Evolutionary conservation across 2,888 invertebrate species (phyloP), one percentile per base, ranked within the genome.

Genomic region (Phaedon cochleariae): DNA sequence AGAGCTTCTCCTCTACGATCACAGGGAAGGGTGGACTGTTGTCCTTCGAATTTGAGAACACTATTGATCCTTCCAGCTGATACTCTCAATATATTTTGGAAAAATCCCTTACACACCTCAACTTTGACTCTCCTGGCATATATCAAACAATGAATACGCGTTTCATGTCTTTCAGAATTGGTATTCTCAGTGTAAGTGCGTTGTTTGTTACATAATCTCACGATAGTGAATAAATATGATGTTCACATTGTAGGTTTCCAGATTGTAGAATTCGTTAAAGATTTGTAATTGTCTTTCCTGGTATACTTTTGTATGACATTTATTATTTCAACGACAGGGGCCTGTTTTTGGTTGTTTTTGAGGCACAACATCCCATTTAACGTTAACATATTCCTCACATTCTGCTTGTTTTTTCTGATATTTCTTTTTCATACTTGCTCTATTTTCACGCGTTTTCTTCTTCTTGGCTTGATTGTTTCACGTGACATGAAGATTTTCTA

Each of bases 61-160:
- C 37, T 64, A 37, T 48, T 48, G 48, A 54, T 66, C 46, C 62
- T 59, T 29, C 66, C 59, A 55, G 59, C 59, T 20, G 54, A 53
- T 41, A 62, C 29, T 59, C 54, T 51, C 18, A 66, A 63, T 15
- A 63, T 29, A 17, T 55, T 62, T 59, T 59, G 53, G 34, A 66
- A 66, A 18, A 63, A 63, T n/a, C 31, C 54, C 31, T 66, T 66
- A 51, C 66, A 66, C n/a, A 66, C 34, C 45, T 59, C 59, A 6
- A 48, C 37, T 31, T 45, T 22, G 29, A 58, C 21, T 31, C 63
- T 62, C 34, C 58, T 41, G 20, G 41, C 53, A 29, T 58, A 18
- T 22, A 53, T 29, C 21, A 62, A 37, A 37, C 52, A 53, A 59
- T 62, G 62, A 22, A 62, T 21, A 26, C 66, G n/a, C 34, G 66